A percentile compares a stretch with the other conserved stretches of the same genome.
These are phyloP conservation scores for Incurvaria masculella DNA, from an alignment of 2,888 invertebrate genomes.

Conservation along the genomic window DNA sequence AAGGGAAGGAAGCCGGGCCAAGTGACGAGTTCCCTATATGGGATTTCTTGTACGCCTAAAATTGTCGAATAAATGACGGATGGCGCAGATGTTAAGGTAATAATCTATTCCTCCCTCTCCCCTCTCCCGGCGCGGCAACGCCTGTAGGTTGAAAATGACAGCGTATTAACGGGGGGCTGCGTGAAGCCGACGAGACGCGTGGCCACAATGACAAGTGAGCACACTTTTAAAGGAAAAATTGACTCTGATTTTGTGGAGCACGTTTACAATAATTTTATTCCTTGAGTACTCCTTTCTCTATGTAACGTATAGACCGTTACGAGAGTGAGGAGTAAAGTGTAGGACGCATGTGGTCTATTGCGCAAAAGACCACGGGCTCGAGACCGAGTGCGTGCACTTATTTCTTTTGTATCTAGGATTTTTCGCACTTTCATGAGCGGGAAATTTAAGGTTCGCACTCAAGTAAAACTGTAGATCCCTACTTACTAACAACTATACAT, in stretches of 20 bases:
- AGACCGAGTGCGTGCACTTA: too few species aligned
- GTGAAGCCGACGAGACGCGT: not conserved
- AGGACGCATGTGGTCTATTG: too few species aligned
- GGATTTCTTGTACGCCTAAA: constrained; percentile 18
- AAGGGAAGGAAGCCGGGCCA: not conserved
- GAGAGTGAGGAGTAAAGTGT: too few species aligned
- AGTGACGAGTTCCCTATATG: not conserved
- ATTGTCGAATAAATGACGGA: constrained; percentile 34
- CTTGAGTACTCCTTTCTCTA: too few species aligned
- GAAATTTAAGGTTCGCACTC: too few species aligned
- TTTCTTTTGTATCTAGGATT: too few species aligned
- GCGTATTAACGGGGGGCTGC: not conserved
- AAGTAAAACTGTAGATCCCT: too few species aligned
- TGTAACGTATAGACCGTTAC: too few species aligned
- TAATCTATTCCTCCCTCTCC: constrained; percentile 19
- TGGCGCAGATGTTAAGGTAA: constrained; percentile 35
- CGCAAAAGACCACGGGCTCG: too few species aligned
- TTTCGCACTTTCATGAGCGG: too few species aligned
- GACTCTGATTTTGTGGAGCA: not conserved
- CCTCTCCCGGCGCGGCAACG: not conserved
- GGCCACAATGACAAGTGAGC: not conserved
- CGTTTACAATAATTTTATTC: too few species aligned
- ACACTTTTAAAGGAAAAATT: not conserved
- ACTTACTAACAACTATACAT: too few species aligned
- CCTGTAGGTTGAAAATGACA: not conserved